phyloP scores from a whole-genome alignment of 2,797 vertebrate genomes.

The Tragelaphus eurycerus region DNA sequence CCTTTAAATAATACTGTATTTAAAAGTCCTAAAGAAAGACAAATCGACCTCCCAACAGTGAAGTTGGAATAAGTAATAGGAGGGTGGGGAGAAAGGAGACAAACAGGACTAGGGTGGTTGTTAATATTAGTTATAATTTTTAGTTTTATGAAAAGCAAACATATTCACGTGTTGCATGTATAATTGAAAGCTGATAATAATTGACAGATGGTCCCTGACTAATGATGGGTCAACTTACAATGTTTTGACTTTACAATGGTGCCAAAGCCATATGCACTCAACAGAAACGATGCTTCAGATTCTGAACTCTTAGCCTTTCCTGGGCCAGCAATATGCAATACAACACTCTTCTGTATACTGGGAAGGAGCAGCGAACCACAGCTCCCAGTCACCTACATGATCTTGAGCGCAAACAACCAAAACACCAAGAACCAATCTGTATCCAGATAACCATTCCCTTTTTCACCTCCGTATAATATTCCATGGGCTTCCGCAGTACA shows the following conservation, averaged over 20 bases:
- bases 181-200: not conserved
- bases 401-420: fast-evolving
- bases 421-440: not conserved
- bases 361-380: no score
- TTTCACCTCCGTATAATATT: not conserved
- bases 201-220: not conserved
- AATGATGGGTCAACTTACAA: not conserved
- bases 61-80: not conserved
- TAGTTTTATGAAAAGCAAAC: not conserved
- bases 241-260: not conserved
- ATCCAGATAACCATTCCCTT: not conserved
- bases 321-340: no score
- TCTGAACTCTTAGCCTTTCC: not conserved
- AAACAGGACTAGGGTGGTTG: not conserved
- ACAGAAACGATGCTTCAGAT: not conserved
- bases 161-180: not conserved
- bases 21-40: not conserved
- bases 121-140: not conserved
- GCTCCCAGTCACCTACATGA: not conserved
- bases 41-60: not conserved
- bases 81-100: not conserved
- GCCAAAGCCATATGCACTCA: not conserved
- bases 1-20: not conserved
- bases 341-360: no score
- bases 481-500: not conserved